These are phyloP conservation scores for Dendropsophus ebraccatus DNA, from an alignment of 2,113 vertebrate species.

Conservation along the genomic window DNA sequence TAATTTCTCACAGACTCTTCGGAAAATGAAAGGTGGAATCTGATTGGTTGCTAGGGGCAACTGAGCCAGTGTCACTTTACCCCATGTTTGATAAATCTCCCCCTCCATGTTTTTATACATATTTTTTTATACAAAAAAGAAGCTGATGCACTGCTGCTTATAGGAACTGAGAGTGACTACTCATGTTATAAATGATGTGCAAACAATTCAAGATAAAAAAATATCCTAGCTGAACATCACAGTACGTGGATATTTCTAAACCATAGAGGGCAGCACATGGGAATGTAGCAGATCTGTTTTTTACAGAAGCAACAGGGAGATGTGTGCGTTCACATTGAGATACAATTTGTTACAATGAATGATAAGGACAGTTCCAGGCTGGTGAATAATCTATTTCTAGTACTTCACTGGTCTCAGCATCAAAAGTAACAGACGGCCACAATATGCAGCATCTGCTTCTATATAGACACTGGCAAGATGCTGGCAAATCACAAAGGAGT, in stretches of 20 bases:
- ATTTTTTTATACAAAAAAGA: too few relatives aligned
- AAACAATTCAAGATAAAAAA: too few relatives aligned
- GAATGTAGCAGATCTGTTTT: not conserved
- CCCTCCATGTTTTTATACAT: too few relatives aligned
- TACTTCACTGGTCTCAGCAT: not conserved
- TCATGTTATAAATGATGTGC: too few relatives aligned
- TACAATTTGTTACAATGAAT: not conserved
- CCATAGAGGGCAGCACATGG: not conserved
- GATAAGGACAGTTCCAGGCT: not conserved
- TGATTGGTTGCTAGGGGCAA: too few relatives aligned
- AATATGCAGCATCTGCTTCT: not conserved
- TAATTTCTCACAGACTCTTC: too few relatives aligned
- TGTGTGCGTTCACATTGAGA: not conserved
- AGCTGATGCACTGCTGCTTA: too few relatives aligned
- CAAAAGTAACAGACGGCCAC: not conserved
- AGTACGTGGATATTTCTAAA: not conserved
- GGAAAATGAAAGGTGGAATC: too few relatives aligned
- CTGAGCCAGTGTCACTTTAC: too few relatives aligned
- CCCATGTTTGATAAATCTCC: too few relatives aligned
- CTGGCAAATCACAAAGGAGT: not conserved
- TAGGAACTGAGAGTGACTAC: too few relatives aligned
- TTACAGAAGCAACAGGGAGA: not conserved
- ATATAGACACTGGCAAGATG: not conserved
- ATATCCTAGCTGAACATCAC: too few relatives aligned
- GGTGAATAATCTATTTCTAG: constrained; percentile 4